These are phyloP conservation scores for Hybognathus amarus DNA, from an alignment of 2,797 vertebrate genomes.

Conservation along the genomic window DNA sequence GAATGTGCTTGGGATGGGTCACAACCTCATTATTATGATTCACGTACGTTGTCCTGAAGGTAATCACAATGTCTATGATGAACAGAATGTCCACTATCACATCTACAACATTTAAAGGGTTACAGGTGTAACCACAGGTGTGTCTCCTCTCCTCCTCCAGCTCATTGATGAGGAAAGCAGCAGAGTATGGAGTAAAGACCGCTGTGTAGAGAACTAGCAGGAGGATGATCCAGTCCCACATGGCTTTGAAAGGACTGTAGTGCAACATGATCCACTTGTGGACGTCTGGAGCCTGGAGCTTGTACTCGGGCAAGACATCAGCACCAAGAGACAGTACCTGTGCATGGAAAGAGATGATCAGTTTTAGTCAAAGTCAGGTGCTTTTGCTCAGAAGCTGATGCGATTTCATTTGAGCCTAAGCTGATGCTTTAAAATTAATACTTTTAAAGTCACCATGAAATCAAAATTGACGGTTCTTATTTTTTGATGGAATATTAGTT, in stretches of 20 bases:
- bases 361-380: not conserved
- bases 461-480: not conserved
- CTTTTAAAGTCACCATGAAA: not conserved
- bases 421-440: not conserved
- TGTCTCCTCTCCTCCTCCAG: slow-evolving; percentile 80
- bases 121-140: slow-evolving; percentile 88
- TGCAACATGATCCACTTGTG: slow-evolving; percentile 93
- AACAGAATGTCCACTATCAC: slow-evolving; percentile 96
- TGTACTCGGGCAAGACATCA: slow-evolving; percentile 91
- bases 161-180: slow-evolving; percentile 91
- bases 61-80: slow-evolving; percentile 94
- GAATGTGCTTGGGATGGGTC: slow-evolving; percentile 87
- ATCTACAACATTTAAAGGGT: slow-evolving; percentile 90
- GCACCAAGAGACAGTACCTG: slow-evolving; percentile 94
- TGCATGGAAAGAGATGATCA: not conserved
- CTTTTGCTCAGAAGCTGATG: not conserved
- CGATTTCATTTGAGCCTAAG: not conserved
- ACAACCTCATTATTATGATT: slow-evolving; percentile 92
- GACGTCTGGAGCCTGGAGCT: slow-evolving; percentile 88
- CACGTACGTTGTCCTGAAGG: slow-evolving; percentile 96
- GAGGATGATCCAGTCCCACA: slow-evolving; percentile 98
- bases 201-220: slow-evolving; percentile 97
- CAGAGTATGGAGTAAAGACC: slow-evolving; percentile 93
- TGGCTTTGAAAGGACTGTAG: slow-evolving; percentile 96
- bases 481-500: not conserved